Evolutionary conservation across 2,888 invertebrate species (phyloP).

Genomic region (Eilema caniola): DNA sequence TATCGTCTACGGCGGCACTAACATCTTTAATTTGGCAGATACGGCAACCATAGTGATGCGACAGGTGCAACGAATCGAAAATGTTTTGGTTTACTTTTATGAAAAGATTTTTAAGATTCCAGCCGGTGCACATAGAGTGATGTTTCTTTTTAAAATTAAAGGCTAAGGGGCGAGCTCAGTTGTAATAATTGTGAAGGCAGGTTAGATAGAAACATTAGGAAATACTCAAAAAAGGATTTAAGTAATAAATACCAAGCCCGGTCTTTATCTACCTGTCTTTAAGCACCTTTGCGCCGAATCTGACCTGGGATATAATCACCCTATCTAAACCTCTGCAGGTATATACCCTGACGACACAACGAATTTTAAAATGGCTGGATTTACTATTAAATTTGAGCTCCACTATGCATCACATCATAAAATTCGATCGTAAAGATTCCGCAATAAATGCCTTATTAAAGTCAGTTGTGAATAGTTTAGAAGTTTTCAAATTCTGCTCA

Average conservation of each 20-base stretch:
- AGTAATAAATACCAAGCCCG: too few species aligned
- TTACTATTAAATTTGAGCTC: too few species aligned
- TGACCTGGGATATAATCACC: not conserved
- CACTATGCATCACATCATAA: not conserved
- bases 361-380: too few species aligned
- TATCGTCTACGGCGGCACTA: slow-evolving; percentile 27
- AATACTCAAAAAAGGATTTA: not conserved
- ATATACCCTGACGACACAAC: too few species aligned
- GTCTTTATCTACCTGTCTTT: not conserved
- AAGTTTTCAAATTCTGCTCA: not conserved
- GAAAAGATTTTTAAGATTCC: not conserved
- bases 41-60: slow-evolving; percentile 38
- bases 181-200: not conserved
- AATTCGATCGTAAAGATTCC: not conserved
- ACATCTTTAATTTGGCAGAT: slow-evolving; percentile 47
- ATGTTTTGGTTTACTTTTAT: not conserved
- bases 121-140: not conserved
- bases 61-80: slow-evolving; percentile 2
- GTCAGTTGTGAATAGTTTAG: not conserved
- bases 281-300: not conserved
- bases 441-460: not conserved
- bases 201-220: not conserved
- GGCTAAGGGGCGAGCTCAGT: not conserved
- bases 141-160: not conserved
- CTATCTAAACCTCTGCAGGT: not conserved